Percentiles rank a stretch among this genome's conserved stretches.
Conservation (phyloP, 92 coral and sea anemone species). For the Parazoanthus swiftii region DNA sequence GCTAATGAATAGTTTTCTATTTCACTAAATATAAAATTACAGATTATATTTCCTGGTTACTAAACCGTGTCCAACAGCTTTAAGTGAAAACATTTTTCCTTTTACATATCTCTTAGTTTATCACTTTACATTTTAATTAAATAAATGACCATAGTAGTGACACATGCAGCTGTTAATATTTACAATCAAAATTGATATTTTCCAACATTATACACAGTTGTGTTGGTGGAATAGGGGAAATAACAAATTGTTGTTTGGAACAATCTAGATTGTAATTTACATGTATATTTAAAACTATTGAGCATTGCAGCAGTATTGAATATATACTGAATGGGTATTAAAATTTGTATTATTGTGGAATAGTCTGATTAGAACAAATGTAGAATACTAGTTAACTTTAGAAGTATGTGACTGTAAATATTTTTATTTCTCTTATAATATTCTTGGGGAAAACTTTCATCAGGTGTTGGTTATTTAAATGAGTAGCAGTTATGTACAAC, state of each 20-base stretch:
- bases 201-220: constrained; percentile 8
- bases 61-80: not conserved
- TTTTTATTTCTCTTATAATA: too few species aligned
- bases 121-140: constrained; percentile 4
- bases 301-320: not conserved
- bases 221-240: not conserved
- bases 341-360: not conserved
- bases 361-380: not conserved
- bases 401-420: not conserved
- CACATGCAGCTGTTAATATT: not conserved
- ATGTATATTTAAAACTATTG: too few species aligned
- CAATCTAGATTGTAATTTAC: not conserved
- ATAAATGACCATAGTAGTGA: not conserved
- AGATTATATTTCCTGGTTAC: not conserved
- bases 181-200: constrained; percentile 7
- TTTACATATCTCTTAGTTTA: not conserved
- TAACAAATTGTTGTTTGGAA: not conserved
- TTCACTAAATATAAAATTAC: not conserved
- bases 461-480: not conserved
- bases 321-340: not conserved
- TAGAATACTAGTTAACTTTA: not conserved
- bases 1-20: not conserved
- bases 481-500: not conserved
- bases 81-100: not conserved
- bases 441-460: not conserved